Percentiles rank a stretch among this genome's conserved stretches.
Conservation (phyloP, 1,140 invertebrate species). For the Whitmania pigra region DNA sequence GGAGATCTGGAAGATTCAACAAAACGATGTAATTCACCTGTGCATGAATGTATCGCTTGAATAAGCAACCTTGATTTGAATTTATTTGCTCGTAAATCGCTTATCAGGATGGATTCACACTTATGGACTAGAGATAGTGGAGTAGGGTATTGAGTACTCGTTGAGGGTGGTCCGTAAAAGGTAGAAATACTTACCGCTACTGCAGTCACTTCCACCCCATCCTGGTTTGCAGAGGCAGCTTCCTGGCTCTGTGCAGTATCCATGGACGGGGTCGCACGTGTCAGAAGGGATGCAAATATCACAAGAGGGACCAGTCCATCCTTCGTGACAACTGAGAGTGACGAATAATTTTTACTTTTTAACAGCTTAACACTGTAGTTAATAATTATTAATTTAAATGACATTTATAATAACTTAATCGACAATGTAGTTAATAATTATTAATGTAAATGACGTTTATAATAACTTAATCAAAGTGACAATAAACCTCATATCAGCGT, state of each 20-base stretch:
- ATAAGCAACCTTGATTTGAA: neutral
- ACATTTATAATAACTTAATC: no score
- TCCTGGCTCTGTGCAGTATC: constrained; percentile 1
- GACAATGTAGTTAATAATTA: no score
- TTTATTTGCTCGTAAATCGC: neutral
- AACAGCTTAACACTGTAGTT: no score
- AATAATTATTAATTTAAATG: no score
- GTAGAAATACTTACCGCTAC: neutral
- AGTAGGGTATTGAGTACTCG: no score
- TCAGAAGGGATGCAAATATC: neutral
- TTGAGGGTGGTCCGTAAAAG: neutral
- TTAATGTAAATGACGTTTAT: no score
- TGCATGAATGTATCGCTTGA: neutral
- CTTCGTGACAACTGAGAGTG: neutral
- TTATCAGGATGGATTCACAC: no score
- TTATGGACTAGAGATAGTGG: no score
- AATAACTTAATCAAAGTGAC: no score
- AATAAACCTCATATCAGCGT: no score
- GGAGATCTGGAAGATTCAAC: neutral
- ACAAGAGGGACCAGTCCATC: neutral
- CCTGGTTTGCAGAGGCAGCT: neutral
- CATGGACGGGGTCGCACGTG: neutral
- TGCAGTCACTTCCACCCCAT: constrained; percentile 1
- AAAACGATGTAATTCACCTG: neutral
- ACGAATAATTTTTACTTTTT: no score